phyloP scores from a whole-genome alignment of 2,888 invertebrate species.

The Sinopyrophorus schimmeli region DNA sequence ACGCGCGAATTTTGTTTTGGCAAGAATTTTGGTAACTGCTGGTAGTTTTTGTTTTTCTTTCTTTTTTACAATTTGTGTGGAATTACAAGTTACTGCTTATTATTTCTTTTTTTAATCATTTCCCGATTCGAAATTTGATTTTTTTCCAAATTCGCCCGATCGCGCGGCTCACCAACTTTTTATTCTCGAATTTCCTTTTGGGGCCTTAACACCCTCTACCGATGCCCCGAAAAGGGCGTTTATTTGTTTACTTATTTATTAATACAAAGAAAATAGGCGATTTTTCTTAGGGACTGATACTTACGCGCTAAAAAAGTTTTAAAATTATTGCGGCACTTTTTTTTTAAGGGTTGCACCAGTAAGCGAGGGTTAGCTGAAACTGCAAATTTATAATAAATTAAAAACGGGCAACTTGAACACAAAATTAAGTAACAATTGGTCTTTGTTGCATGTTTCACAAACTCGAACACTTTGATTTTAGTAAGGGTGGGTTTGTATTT shows the following conservation, averaged over 20 bases:
- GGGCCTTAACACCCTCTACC: background rate
- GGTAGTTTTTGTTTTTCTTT: conserved; percentile 34
- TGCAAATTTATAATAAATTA: background rate
- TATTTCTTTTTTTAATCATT: conserved; percentile 22
- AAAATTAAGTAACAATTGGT: conserved; percentile 34
- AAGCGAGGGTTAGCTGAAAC: too few species aligned
- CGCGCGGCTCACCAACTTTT: too few species aligned
- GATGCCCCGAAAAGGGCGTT: background rate
- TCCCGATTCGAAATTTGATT: conserved; percentile 3
- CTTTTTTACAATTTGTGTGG: conserved; percentile 28
- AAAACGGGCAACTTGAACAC: conserved; percentile 12
- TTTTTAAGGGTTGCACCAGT: background rate
- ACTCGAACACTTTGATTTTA: conserved; percentile 43
- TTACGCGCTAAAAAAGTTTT: conserved; percentile 2
- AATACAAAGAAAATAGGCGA: background rate
- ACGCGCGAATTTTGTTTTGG: conserved; percentile 46
- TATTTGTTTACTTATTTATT: background rate
- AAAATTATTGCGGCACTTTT: background rate
- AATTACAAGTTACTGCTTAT: conserved; percentile 23
- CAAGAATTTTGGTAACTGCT: conserved; percentile 44
- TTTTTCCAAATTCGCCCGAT: background rate
- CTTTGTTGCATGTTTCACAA: conserved; percentile 41
- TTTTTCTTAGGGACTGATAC: background rate
- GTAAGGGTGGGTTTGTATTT: conserved; percentile 45
- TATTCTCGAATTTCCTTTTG: too few species aligned